Evolutionary conservation across 2,888 invertebrate species (phyloP).

Genomic region (Drosophila stalkeri): DNA sequence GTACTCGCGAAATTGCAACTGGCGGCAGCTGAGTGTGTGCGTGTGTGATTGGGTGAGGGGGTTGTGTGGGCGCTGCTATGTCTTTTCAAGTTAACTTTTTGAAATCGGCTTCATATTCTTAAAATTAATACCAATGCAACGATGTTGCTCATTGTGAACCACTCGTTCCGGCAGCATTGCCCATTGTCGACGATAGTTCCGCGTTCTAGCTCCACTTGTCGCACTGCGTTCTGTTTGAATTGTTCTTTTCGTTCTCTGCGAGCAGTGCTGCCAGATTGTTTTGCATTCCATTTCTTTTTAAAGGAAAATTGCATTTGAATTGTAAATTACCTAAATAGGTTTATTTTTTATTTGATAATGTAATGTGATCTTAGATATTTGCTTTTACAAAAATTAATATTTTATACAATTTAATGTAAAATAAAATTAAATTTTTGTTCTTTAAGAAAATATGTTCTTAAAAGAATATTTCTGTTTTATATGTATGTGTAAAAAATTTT

Average conservation of each 20-base stretch:
- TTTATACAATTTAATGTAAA: too few species aligned
- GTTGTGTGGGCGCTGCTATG: neutral
- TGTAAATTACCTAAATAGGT: neutral
- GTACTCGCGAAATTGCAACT: conserved; percentile 12
- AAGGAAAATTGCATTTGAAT: neutral
- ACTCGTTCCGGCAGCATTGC: conserved; percentile 7
- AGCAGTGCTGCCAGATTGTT: conserved; percentile 12
- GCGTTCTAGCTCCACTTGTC: conserved; percentile 1
- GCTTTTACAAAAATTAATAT: too few species aligned
- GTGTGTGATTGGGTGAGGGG: neutral
- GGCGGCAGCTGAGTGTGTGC: conserved; percentile 13
- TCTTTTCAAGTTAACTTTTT: conserved; percentile 15
- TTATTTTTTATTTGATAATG: neutral
- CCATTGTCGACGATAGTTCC: neutral
- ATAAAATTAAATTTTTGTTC: too few species aligned
- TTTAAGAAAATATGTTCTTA: too few species aligned
- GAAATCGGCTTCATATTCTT: conserved; percentile 27
- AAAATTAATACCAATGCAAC: conserved; percentile 6
- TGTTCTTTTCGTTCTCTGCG: neutral
- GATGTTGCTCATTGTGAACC: conserved; percentile 16
- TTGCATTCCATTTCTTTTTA: too few species aligned
- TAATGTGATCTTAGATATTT: neutral
- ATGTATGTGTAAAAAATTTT: too few species aligned
- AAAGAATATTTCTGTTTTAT: too few species aligned
- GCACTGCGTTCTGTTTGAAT: neutral